Base-by-base conservation (phyloP, 2,113 vertebrate species). In the Paracanthobrama guichenoti region DNA sequence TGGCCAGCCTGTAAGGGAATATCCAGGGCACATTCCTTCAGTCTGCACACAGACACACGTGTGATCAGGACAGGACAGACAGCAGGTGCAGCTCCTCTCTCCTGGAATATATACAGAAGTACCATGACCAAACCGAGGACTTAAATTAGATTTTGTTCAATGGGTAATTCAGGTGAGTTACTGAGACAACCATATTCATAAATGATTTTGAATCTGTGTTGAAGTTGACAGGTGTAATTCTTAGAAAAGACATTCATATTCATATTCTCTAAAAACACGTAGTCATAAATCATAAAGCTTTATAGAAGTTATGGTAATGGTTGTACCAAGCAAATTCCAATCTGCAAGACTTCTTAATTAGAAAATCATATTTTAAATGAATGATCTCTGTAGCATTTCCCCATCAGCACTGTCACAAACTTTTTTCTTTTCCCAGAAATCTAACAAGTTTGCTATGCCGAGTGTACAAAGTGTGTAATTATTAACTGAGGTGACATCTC, bases 401-500 rank as follows among this genome's bases (percentile, higher is more conserved):
- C 50, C 74, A n/a, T 48, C 42, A 55, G 28, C 53, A 6, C 55
- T 44, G 22, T 62, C 35, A 39, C 20, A 79, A 44, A 9, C 6
- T 5, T 39, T 44, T 26, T 28, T 80, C 2, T 13, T 66, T 31
- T 48, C 26, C 14, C 67, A 74, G 48, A 64, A 64, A 39, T 81
- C 8, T 72, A 77, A 42, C 20, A 22, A 66, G 79, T 87, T 82
- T 84, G 35, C 24, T n/a, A 26, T 57, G 69, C 10, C 42, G 18
- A 69, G 59, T 81, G 53, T 87, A 66, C 85, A 89, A 55, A 90
- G 84, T 89, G 88, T 91, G 83, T 92, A 94, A 94, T 95, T 88
- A 94, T 95, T 95, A 90, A 94, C 88, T 59, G 24, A 2, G 13
- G 83, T 84, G 82, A 80, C 89, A 84, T 92, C 59, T 84, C 73